phyloP scores from a whole-genome alignment of 37 sponge, comb jelly and placozoan genomes.

The Crambe crambe region DNA sequence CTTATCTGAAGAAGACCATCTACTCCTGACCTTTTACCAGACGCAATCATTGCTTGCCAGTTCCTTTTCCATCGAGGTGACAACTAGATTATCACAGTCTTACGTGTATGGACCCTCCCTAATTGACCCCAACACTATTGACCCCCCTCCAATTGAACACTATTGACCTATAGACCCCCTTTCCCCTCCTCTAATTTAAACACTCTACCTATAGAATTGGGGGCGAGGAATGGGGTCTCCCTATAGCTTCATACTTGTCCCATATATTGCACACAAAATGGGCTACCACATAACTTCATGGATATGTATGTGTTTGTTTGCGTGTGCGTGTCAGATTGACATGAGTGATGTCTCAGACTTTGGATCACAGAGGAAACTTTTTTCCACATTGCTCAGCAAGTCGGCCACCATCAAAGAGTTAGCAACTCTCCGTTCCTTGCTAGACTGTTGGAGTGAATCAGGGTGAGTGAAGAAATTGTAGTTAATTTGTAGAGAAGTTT shows the following conservation, averaged over 20 bases:
- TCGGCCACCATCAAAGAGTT: neutral
- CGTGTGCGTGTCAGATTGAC: neutral
- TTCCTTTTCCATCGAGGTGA: slow-evolving; percentile 9
- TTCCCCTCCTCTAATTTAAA: too few relatives aligned
- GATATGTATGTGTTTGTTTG: too few relatives aligned
- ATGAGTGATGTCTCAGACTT: neutral
- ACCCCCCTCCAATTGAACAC: too few relatives aligned
- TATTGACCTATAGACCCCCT: too few relatives aligned
- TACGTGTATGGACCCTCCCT: too few relatives aligned
- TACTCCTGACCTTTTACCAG: slow-evolving; percentile 23
- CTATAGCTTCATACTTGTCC: too few relatives aligned
- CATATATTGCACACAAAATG: too few relatives aligned
- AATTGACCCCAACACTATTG: too few relatives aligned
- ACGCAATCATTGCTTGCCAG: slow-evolving; percentile 34
- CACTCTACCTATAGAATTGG: too few relatives aligned
- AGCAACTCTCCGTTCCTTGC: slow-evolving; percentile 10
- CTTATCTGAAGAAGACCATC: slow-evolving; percentile 22
- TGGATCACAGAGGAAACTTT: neutral
- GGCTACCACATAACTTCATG: too few relatives aligned
- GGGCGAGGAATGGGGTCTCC: too few relatives aligned
- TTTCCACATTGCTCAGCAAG: neutral
- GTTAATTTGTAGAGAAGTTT: neutral
- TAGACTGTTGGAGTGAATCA: slow-evolving; percentile 25
- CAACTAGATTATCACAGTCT: too few relatives aligned
- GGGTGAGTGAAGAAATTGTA: neutral